phyloP scores from a whole-genome alignment of 2,797 vertebrate genomes.

The Amphiprion clarkii region DNA sequence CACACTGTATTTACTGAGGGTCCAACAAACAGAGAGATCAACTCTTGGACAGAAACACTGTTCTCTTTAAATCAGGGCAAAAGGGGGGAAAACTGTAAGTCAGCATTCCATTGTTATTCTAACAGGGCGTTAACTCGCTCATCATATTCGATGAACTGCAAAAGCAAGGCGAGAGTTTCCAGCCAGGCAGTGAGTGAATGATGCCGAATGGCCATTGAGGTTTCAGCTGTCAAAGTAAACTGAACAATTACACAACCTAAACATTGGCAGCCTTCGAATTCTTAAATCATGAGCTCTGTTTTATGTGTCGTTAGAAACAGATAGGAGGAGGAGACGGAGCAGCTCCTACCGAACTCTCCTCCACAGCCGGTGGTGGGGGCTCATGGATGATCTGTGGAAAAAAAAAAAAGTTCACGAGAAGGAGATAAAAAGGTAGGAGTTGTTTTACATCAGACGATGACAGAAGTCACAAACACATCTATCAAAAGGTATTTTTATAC shows the following conservation, averaged over 20 bases:
- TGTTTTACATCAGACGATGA: constrained; percentile 6
- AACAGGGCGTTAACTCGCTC: constrained; percentile 45
- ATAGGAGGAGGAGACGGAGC: background rate
- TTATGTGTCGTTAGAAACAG: constrained; percentile 12
- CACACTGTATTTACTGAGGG: background rate
- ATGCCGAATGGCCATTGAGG: constrained; percentile 28
- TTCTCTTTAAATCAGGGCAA: constrained; percentile 1
- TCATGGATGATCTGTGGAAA: constrained; percentile 93
- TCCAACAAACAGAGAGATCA: constrained; percentile 10
- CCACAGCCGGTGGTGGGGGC: constrained; percentile 90
- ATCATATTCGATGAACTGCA: constrained; percentile 41
- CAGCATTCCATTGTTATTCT: constrained; percentile 42
- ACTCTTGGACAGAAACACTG: constrained; percentile 7
- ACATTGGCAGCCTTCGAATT: constrained; percentile 39
- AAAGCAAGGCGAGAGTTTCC: constrained; percentile 20
- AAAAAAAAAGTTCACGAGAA: background rate
- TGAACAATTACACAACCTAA: constrained; percentile 49
- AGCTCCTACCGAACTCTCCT: constrained; percentile 94
- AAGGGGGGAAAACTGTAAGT: constrained; percentile 6
- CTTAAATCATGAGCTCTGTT: constrained; percentile 35
- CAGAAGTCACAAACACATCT: constrained; percentile 27
- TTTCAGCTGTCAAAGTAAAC: constrained; percentile 39
- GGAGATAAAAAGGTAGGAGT: constrained; percentile 13
- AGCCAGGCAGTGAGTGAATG: constrained; percentile 37
- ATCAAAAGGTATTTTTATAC: constrained; percentile 36